phyloP scores from a whole-genome alignment of 2,797 vertebrate genomes.

The Notoglanidium macrostoma region DNA sequence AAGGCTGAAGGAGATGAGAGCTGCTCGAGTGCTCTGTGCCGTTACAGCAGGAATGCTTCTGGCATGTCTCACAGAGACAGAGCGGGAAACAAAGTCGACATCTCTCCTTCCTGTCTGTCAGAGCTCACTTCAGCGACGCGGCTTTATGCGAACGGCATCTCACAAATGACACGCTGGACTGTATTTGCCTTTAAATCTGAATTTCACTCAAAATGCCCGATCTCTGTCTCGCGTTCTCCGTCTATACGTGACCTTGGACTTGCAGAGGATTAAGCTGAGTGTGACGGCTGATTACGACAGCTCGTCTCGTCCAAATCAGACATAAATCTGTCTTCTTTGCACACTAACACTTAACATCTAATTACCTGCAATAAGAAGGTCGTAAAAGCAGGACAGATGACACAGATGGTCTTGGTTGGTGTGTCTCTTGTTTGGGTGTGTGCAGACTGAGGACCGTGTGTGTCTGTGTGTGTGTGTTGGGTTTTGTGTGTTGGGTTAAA shows the following conservation, averaged over 20 bases:
- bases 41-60: conserved; percentile 57
- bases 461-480: not conserved
- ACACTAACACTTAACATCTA: not conserved
- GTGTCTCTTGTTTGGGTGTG: not conserved
- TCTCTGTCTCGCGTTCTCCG: conserved; percentile 17
- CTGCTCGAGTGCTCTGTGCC: conserved; percentile 51
- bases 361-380: conserved; percentile 8
- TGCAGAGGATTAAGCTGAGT: not conserved
- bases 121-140: not conserved
- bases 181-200: not conserved
- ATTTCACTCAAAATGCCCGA: conserved; percentile 28
- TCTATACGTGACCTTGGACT: not conserved
- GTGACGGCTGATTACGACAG: not conserved
- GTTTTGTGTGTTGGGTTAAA: not conserved
- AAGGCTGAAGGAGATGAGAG: conserved; percentile 53
- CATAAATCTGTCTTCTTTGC: conserved; percentile 4
- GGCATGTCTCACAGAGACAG: conserved; percentile 62
- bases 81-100: conserved; percentile 58
- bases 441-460: not conserved
- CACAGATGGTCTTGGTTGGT: not conserved
- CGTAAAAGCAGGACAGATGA: not conserved
- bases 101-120: conserved; percentile 62
- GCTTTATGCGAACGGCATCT: conserved; percentile 7
- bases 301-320: not conserved
- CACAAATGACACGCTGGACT: conserved; percentile 42